Conservation (phyloP, 2,888 invertebrate species). For the Lamellibrachia columna region DNA sequence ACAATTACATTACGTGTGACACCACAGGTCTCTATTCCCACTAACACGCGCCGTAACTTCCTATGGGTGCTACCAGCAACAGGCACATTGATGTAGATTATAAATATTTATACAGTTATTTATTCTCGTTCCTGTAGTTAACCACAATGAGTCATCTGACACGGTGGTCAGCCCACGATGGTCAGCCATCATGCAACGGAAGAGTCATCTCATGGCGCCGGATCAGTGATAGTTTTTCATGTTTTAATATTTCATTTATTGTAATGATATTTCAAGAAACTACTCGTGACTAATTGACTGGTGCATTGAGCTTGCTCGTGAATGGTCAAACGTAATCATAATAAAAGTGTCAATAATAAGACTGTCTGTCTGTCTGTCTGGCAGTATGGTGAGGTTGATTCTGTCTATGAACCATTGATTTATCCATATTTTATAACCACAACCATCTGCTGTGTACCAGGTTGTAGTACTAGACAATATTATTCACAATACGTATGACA, state of each 20-base stretch:
- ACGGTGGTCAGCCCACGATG: background rate
- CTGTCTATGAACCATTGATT: slow-evolving; percentile 1
- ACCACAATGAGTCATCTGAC: background rate
- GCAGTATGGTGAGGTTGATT: background rate
- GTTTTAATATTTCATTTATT: background rate
- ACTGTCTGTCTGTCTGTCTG: background rate
- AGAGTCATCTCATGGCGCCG: background rate
- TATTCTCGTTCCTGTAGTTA: background rate
- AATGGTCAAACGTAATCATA: background rate
- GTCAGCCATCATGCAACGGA: background rate
- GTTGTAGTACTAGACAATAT: background rate
- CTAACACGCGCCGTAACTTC: background rate
- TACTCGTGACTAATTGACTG: background rate
- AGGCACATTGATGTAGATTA: background rate
- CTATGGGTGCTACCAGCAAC: background rate
- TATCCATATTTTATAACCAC: background rate
- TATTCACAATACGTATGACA: too few species aligned
- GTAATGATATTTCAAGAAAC: background rate
- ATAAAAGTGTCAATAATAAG: background rate
- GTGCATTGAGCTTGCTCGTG: background rate
- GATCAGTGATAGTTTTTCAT: background rate
- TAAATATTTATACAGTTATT: background rate
- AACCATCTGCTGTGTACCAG: background rate
- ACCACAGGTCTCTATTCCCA: background rate
- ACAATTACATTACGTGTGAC: background rate